Percentiles rank a stretch among this genome's conserved stretches.
Evolutionary conservation across 2,113 vertebrate genomes (phyloP).

Genomic region (Xiphophorus maculatus): DNA sequence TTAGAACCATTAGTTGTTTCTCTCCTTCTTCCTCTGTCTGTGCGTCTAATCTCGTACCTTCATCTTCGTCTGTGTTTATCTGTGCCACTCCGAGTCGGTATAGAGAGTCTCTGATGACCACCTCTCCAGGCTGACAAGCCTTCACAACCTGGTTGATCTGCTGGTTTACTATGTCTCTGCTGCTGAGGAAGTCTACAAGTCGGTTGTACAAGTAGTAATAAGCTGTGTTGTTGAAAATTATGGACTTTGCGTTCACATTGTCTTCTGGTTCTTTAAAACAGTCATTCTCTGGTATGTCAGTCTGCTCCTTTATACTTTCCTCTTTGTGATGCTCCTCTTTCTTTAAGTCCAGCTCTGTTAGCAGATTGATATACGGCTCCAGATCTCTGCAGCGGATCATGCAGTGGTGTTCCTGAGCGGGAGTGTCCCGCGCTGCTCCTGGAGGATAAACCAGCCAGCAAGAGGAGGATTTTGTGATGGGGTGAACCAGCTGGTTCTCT

Average conservation of each 20-base stretch:
- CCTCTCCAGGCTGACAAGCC: slow-evolving; percentile 93
- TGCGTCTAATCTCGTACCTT: slow-evolving; percentile 60
- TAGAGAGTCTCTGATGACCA: slow-evolving; percentile 93
- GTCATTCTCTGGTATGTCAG: neutral
- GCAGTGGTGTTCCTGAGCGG: slow-evolving; percentile 79
- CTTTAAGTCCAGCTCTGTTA: slow-evolving; percentile 67
- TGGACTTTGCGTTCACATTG: slow-evolving; percentile 65
- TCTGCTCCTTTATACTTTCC: slow-evolving; percentile 10
- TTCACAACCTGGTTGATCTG: slow-evolving; percentile 92
- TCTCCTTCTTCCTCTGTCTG: slow-evolving; percentile 67
- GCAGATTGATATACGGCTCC: slow-evolving; percentile 81
- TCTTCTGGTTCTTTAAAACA: slow-evolving; percentile 11
- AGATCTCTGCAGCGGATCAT: slow-evolving; percentile 88
- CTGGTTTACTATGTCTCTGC: slow-evolving; percentile 90
- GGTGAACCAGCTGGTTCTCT: slow-evolving; percentile 87
- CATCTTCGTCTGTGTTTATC: slow-evolving; percentile 88
- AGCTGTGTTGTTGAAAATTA: slow-evolving; percentile 89
- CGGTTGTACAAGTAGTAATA: slow-evolving; percentile 99
- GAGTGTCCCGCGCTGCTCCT: slow-evolving; percentile 37
- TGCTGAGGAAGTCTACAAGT: slow-evolving; percentile 93
- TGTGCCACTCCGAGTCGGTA: slow-evolving; percentile 95
- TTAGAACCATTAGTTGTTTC: slow-evolving; percentile 62
- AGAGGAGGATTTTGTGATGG: slow-evolving; percentile 85
- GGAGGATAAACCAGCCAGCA: slow-evolving; percentile 84
- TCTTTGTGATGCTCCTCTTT: slow-evolving; percentile 1